phyloP scores from a whole-genome alignment of 1,140 invertebrate species.

The Ruditapes philippinarum region DNA sequence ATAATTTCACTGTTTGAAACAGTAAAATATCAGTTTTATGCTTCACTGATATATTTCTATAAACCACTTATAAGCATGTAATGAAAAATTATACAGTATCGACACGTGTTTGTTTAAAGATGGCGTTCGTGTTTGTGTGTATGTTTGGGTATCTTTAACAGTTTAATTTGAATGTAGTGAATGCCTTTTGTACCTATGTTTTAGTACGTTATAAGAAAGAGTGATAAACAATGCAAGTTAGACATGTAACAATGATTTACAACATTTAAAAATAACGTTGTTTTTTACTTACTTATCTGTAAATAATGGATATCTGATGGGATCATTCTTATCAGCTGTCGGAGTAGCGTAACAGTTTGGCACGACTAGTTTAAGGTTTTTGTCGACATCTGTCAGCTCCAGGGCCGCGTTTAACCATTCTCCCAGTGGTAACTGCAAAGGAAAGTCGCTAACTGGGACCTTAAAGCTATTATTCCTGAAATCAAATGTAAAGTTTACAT shows the following conservation, averaged over 20 bases:
- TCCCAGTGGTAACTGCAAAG: slow-evolving; percentile 38
- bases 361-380: slow-evolving; percentile 43
- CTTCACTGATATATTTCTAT: too few species aligned
- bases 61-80: too few species aligned
- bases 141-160: neutral
- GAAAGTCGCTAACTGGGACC: slow-evolving; percentile 17
- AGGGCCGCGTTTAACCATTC: slow-evolving; percentile 45
- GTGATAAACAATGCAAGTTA: too few species aligned
- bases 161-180: neutral
- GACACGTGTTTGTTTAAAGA: too few species aligned
- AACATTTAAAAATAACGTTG: too few species aligned
- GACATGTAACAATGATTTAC: too few species aligned
- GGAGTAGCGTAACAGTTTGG: slow-evolving; percentile 61
- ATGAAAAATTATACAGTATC: too few species aligned
- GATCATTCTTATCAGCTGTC: slow-evolving; percentile 10
- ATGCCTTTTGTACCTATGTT: neutral
- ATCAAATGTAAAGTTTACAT: too few species aligned
- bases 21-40: too few species aligned
- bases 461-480: slow-evolving; percentile 45
- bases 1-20: too few species aligned
- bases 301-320: slow-evolving; percentile 49
- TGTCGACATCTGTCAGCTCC: slow-evolving; percentile 18
- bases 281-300: slow-evolving; percentile 55
- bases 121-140: too few species aligned
- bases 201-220: too few species aligned